Evolutionary conservation across 2,113 vertebrate species (phyloP), one percentile per base, ranked within the genome.

Genomic region (Tachysurus vachellii): DNA sequence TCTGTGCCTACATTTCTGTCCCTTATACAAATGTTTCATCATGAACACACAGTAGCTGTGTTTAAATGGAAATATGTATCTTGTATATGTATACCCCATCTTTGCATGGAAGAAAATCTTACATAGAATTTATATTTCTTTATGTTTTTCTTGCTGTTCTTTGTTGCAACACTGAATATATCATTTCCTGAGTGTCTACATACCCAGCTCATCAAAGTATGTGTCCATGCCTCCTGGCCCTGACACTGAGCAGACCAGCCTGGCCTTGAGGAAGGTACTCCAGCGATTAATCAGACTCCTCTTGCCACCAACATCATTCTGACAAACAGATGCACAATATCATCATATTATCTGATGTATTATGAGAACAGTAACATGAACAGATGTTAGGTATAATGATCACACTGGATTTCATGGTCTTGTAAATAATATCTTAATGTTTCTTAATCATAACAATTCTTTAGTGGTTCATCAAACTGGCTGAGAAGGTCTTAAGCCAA

Each of bases 211-310:
- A 82, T 97, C 95, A 0, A 97, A 97, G 85, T 96, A 94, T 0
- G 97, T 97, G 93, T 97, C 95, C 0, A 96, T 93, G 59, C 96
- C 95, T 1, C 95, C 95, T 0, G 92, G 94, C 0, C 95, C 95
- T 0, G 96, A 94, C 5, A 96, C 94, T 1, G 97, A 96, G 86
- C 97, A 97, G 80, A 97, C 93, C 79, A 97, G 93, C 54, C 96
- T 91, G 5, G 96, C 96, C 91, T 97, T 97, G 21, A 97, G 96
- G 92, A 97, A 97, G 0, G 97, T 97, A 88, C 95, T 97, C 97
- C 97, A 97, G 42, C 96, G 96, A 90, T 97, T 97, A 90, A 97
- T 97, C 90, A 97, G 95, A 88, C 96, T 95, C 86, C 93, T 94
- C 87, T 94, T 97, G 17, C 97, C 97, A 3, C 97, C 96, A 0